Evolutionary conservation across 2,113 vertebrate species (phyloP).

Genomic region (Noturus placidus): DNA sequence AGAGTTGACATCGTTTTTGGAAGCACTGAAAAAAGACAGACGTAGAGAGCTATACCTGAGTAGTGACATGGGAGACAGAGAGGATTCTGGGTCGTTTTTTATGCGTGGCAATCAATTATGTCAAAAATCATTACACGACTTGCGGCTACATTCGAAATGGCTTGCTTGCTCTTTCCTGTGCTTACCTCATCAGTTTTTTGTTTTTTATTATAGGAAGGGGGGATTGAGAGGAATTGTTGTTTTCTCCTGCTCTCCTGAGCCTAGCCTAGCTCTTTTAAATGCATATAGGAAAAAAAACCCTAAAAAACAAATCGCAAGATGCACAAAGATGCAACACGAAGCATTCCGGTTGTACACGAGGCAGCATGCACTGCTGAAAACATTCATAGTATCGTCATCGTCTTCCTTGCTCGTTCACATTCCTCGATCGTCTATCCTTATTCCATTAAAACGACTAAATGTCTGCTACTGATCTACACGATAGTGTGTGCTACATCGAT

Average conservation of each 20-base stretch:
- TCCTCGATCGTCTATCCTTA: not conserved
- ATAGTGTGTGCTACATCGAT: slow-evolving; percentile 44
- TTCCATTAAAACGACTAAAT: slow-evolving; percentile 31
- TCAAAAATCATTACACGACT: not conserved
- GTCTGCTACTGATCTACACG: slow-evolving; percentile 32
- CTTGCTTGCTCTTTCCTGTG: slow-evolving; percentile 10
- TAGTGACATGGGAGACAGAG: slow-evolving; percentile 45
- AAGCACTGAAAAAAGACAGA: slow-evolving; percentile 52
- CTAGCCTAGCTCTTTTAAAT: slow-evolving; percentile 23
- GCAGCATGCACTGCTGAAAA: slow-evolving; percentile 49
- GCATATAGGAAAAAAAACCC: not conserved
- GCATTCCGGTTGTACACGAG: slow-evolving; percentile 44
- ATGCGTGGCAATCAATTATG: not conserved
- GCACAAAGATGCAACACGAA: slow-evolving; percentile 51
- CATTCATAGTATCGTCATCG: slow-evolving; percentile 19
- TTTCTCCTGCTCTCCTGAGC: slow-evolving; percentile 21
- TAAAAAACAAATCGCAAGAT: slow-evolving; percentile 37
- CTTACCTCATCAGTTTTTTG: not conserved
- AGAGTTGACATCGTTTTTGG: slow-evolving; percentile 53
- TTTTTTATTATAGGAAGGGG: not conserved
- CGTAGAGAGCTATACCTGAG: slow-evolving; percentile 56
- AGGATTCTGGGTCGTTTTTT: slow-evolving; percentile 36
- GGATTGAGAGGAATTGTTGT: not conserved
- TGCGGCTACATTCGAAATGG: not conserved
- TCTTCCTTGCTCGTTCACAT: not conserved